A percentile compares a stretch with the other conserved stretches of the same genome.
These are phyloP conservation scores for Agrotis puta DNA, from an alignment of 2,888 invertebrate genomes.

Conservation along the genomic window DNA sequence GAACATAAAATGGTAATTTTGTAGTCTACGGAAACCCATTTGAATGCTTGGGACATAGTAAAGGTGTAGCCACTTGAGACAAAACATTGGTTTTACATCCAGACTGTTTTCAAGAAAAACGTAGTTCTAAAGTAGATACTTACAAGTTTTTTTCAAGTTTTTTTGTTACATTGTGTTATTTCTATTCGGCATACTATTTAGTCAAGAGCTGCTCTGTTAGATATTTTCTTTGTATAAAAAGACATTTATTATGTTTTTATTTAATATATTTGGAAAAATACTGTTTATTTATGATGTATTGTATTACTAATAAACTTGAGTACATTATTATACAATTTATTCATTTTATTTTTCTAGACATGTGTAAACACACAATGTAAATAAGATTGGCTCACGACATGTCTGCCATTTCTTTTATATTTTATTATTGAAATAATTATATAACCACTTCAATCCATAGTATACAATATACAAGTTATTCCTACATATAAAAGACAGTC, in stretches of 20 bases:
- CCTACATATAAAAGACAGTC: conserved; percentile 1
- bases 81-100: conserved; percentile 29
- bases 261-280: too few relatives aligned
- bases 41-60: conserved; percentile 67
- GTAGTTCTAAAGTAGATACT: conserved; percentile 3
- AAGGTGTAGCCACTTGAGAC: conserved; percentile 64
- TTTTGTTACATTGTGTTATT: neutral
- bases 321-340: too few relatives aligned
- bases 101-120: conserved; percentile 13
- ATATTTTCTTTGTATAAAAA: too few relatives aligned
- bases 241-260: too few relatives aligned
- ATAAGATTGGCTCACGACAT: too few relatives aligned
- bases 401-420: neutral
- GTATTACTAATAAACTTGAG: too few relatives aligned
- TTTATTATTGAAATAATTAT: too few relatives aligned
- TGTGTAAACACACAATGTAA: too few relatives aligned
- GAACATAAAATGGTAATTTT: conserved; percentile 74
- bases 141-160: neutral
- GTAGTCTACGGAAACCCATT: conserved; percentile 74
- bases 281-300: too few relatives aligned
- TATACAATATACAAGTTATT: neutral
- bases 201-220: too few relatives aligned
- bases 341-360: too few relatives aligned
- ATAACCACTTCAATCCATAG: conserved; percentile 1
- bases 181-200: neutral